phyloP scores from a whole-genome alignment of 2,797 vertebrate species.

The Aeoliscus strigatus region DNA sequence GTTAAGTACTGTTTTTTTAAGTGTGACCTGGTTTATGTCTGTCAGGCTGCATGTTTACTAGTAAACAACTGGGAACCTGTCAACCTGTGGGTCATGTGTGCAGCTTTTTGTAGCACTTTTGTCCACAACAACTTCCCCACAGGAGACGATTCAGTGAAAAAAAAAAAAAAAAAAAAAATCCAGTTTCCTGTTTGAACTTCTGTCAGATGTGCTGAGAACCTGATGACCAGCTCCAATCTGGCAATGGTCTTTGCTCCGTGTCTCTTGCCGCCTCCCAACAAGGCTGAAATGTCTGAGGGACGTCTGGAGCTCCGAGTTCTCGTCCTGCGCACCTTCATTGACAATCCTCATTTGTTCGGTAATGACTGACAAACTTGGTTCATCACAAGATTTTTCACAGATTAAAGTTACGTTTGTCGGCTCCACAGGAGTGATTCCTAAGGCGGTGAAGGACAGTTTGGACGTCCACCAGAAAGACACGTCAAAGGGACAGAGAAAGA shows the following conservation, averaged over 20 bases:
- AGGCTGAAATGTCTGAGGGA: constrained; percentile 78
- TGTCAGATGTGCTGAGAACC: constrained; percentile 81
- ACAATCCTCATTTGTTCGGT: constrained; percentile 82
- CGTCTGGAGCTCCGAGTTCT: constrained; percentile 78
- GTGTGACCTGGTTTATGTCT: too few relatives aligned
- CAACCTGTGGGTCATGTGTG: too few relatives aligned
- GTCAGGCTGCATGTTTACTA: too few relatives aligned
- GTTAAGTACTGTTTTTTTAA: too few relatives aligned
- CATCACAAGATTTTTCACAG: too few relatives aligned
- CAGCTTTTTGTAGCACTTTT: too few relatives aligned
- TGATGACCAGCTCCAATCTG: constrained; percentile 88
- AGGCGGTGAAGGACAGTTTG: constrained; percentile 46
- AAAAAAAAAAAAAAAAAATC: background rate
- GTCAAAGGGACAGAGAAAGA: constrained; percentile 33
- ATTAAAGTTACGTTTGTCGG: too few relatives aligned
- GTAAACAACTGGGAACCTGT: too few relatives aligned
- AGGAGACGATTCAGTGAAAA: too few relatives aligned
- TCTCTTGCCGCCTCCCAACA: constrained; percentile 79
- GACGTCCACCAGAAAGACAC: constrained; percentile 19
- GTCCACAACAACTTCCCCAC: too few relatives aligned
- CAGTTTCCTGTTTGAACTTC: background rate
- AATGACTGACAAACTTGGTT: constrained; percentile 3
- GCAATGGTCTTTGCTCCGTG: constrained; percentile 87
- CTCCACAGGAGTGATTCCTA: constrained; percentile 60
- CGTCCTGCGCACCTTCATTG: constrained; percentile 78